Evolutionary conservation across 2,797 vertebrate genomes (phyloP).

Genomic region (Hapalemur alaotrensis): DNA sequence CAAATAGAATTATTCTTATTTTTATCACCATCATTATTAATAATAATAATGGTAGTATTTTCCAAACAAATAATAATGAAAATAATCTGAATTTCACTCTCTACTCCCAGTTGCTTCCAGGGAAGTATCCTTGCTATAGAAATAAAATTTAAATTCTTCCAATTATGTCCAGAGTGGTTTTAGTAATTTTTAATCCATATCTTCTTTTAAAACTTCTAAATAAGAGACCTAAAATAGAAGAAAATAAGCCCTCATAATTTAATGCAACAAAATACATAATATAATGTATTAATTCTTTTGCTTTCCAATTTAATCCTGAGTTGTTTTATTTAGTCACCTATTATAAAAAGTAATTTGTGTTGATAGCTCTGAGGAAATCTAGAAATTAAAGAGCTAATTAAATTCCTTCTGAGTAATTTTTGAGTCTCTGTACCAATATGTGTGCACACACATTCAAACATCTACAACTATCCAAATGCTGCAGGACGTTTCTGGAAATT

Average conservation of each 20-base stretch:
- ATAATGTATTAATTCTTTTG: conserved; percentile 77
- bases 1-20: neutral
- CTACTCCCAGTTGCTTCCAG: neutral
- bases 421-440: conserved; percentile 45
- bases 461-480: conserved; percentile 73
- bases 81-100: neutral
- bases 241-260: conserved; percentile 73
- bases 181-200: conserved; percentile 65
- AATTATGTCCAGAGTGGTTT: conserved; percentile 54
- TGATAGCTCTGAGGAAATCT: conserved; percentile 85
- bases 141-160: conserved; percentile 71
- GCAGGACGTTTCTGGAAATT: conserved; percentile 74
- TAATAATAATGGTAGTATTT: neutral
- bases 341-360: conserved; percentile 86
- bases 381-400: conserved; percentile 86
- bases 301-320: conserved; percentile 80
- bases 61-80: neutral
- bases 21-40: neutral
- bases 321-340: conserved; percentile 85
- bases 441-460: conserved; percentile 47
- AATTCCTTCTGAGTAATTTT: conserved; percentile 83
- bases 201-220: conserved; percentile 68
- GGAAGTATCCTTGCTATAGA: conserved; percentile 30
- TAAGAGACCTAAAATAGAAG: conserved; percentile 72
- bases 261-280: conserved; percentile 76